Conservation (phyloP, 2,797 vertebrate genomes). For the Argentina silus region DNA sequence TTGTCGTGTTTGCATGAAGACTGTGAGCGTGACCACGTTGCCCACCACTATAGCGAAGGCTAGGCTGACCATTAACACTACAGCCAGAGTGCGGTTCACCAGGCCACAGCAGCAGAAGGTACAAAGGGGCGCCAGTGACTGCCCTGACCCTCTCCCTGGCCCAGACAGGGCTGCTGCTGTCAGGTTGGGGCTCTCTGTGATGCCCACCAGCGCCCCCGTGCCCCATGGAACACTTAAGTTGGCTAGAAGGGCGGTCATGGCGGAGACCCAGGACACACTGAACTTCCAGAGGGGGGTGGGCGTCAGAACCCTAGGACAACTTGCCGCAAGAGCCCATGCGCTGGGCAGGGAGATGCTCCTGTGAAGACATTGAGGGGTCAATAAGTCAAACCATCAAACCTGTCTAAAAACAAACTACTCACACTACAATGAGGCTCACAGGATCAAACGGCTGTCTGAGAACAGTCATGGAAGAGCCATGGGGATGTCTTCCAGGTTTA, state of each 20-base stretch:
- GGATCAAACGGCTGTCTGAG: neutral
- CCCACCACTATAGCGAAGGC: constrained; percentile 79
- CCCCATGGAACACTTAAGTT: constrained; percentile 57
- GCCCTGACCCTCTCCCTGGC: constrained; percentile 5
- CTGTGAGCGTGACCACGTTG: constrained; percentile 83
- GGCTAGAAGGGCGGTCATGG: constrained; percentile 64
- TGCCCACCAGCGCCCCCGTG: constrained; percentile 40
- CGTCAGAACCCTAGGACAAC: constrained; percentile 35
- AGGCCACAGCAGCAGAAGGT: constrained; percentile 75
- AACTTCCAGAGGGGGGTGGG: constrained; percentile 24
- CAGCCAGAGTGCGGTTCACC: constrained; percentile 70
- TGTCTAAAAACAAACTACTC: neutral
- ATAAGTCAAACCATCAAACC: neutral
- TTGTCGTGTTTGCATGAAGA: constrained; percentile 80
- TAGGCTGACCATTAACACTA: constrained; percentile 81
- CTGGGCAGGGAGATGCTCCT: constrained; percentile 44
- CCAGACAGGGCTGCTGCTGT: constrained; percentile 40
- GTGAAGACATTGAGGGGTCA: constrained; percentile 24
- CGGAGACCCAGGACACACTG: constrained; percentile 29
- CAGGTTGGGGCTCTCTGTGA: constrained; percentile 63
- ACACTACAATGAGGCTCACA: neutral
- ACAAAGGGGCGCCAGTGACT: constrained; percentile 70
- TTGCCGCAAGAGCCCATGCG: constrained; percentile 44
- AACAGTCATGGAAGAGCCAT: neutral
- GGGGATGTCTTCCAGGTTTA: neutral